Evolutionary conservation across 2,888 invertebrate species (phyloP), one percentile per base, ranked within the genome.

Genomic region (Graphium colonna): DNA sequence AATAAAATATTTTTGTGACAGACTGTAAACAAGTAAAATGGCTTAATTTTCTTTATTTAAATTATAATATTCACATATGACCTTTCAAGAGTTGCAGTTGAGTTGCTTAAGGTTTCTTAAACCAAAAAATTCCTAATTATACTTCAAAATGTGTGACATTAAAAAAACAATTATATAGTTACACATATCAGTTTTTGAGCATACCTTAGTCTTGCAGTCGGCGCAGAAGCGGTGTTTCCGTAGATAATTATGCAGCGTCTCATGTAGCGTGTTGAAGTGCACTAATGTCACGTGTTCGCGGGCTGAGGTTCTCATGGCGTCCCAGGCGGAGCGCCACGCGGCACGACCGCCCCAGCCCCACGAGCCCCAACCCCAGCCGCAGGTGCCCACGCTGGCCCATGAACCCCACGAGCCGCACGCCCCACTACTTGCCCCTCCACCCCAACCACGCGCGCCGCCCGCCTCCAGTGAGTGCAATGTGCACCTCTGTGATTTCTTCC

Each of bases 201-300:
- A 78, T 58, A 98, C 97, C 91, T 97, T 98, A 60, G 96, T 95
- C 65, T 97, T 95, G 77, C 98, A 98, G 75, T 98, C 98, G 1
- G 95, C 94, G 75, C 98, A 98, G 83, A 98, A 98, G 88, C 97
- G 93, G 79, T 98, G 97, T 87, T 98, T 98, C 65, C 95, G 92
- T 57, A 98, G 91, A 83, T 98, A 98, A 63, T 94, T 95, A 72
- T 97, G 97, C 36, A 98, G 91, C 12, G 97, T 97, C 57, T 94
- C 94, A 69, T 96, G 94, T 57, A 98, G 89, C 62, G 94, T 94
- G 71, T 94, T 94, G 61, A 95, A 95, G 82, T 97, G 96, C 51
- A 98, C 95, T 46, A 97, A 92, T 41, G 97, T 95, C 62, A 97
- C 94, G 80, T 97, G 97, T 68, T 95, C 94, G 51, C 94, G 92